Percentiles rank a stretch among this genome's conserved stretches.
These are phyloP conservation scores for Campopleginae sp. DNA, from an alignment of 2,888 invertebrate species.

Conservation along the genomic window DNA sequence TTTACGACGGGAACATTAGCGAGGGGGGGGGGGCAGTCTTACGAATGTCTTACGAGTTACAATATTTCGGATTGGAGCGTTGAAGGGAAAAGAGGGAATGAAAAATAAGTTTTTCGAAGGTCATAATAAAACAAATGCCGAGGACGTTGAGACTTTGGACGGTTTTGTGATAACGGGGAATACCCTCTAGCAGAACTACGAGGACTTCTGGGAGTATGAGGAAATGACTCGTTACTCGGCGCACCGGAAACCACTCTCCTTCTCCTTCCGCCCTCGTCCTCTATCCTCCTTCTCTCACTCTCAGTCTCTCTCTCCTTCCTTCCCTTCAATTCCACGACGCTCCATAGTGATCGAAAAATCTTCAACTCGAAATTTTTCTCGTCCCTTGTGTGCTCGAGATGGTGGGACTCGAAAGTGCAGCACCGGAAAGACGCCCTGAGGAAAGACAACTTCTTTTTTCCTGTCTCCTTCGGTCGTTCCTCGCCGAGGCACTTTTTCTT, in stretches of 20 bases:
- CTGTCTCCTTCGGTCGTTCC: slow-evolving; percentile 10
- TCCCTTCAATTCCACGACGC: slow-evolving; percentile 43
- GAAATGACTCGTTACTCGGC: slow-evolving; percentile 81
- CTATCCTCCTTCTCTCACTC: slow-evolving; percentile 42
- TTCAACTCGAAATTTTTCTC: slow-evolving; percentile 56
- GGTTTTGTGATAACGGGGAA: slow-evolving; percentile 42
- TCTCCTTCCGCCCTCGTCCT: slow-evolving; percentile 61
- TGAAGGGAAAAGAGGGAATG: not conserved
- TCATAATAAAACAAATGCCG: not conserved
- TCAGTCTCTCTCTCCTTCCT: not conserved
- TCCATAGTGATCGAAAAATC: slow-evolving; percentile 62
- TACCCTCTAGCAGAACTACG: slow-evolving; percentile 32
- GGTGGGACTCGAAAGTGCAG: slow-evolving; percentile 40
- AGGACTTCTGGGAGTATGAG: slow-evolving; percentile 68
- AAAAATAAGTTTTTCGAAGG: slow-evolving; percentile 5
- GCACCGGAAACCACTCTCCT: slow-evolving; percentile 79
- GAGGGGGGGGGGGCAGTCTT: no score
- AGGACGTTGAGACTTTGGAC: slow-evolving; percentile 35
- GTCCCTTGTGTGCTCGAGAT: slow-evolving; percentile 9
- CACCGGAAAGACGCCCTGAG: slow-evolving; percentile 20
- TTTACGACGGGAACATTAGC: no score
- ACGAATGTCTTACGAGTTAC: not conserved
- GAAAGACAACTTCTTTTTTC: slow-evolving; percentile 28
- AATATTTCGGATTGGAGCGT: not conserved
- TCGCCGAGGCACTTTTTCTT: not conserved